These are phyloP conservation scores for Iselma pallidipennis DNA, from an alignment of 2,888 invertebrate species.

Conservation along the genomic window DNA sequence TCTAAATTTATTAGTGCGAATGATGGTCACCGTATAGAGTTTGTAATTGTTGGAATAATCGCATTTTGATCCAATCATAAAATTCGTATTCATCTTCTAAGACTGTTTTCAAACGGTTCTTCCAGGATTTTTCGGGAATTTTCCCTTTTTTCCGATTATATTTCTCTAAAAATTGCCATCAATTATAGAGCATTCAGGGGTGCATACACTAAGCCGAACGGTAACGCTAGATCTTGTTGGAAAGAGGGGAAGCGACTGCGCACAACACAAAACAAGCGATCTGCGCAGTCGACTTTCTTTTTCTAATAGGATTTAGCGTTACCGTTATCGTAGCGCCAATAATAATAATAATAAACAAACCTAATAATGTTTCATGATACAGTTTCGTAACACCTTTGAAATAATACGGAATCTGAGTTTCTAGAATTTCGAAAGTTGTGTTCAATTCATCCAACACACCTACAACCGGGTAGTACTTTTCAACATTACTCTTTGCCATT, in stretches of 20 bases:
- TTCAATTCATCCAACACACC: slow-evolving; percentile 64
- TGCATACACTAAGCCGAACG: no score
- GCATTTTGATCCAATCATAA: slow-evolving; percentile 61
- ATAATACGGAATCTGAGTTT: slow-evolving; percentile 61
- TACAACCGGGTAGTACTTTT: slow-evolving; percentile 62
- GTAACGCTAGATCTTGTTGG: no score
- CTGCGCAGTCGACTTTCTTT: no score
- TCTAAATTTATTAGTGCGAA: slow-evolving; percentile 26
- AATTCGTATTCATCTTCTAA: slow-evolving; percentile 62
- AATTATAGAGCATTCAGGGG: no score
- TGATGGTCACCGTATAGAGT: slow-evolving; percentile 36
- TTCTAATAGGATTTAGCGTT: no score
- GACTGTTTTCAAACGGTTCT: slow-evolving; percentile 46
- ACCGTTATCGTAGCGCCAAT: no score
- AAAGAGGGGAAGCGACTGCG: no score
- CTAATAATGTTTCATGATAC: slow-evolving; percentile 57
- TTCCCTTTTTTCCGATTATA: slow-evolving; percentile 15
- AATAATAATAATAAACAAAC: no score
- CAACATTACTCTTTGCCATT: slow-evolving; percentile 61
- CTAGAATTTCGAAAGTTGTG: slow-evolving; percentile 59
- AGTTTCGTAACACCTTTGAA: slow-evolving; percentile 60
- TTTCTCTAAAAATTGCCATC: slow-evolving; percentile 1
- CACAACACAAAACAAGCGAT: no score
- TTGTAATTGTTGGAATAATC: slow-evolving; percentile 52
- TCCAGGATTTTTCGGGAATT: slow-evolving; percentile 24